Percentiles rank a stretch among this genome's conserved stretches.
Conservation (phyloP, 2,888 invertebrate species). For the Pardosa pseudoannulata region DNA sequence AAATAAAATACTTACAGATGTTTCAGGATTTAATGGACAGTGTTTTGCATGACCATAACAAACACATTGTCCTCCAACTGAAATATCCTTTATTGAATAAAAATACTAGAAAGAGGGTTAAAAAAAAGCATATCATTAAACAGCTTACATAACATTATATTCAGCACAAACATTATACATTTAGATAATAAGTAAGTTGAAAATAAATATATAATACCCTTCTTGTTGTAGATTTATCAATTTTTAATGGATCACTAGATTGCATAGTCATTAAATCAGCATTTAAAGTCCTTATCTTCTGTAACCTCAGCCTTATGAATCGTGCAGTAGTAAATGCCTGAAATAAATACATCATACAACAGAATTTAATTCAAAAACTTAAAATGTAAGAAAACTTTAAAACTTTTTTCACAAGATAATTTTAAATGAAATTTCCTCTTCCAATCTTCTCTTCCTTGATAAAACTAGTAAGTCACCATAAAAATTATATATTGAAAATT, state of each 20-base stretch:
- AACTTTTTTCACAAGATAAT: no score
- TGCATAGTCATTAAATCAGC: conserved; percentile 82
- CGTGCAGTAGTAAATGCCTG: conserved; percentile 88
- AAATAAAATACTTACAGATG: conserved; percentile 37
- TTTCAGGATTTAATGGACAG: conserved; percentile 79
- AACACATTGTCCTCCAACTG: conserved; percentile 91
- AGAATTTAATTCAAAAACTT: background rate
- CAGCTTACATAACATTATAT: no score
- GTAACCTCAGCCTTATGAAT: conserved; percentile 88
- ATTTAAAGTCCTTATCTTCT: conserved; percentile 85
- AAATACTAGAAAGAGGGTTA: conserved; percentile 80
- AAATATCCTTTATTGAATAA: conserved; percentile 92
- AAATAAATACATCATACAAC: conserved; percentile 44
- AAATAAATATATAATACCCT: conserved; percentile 77
- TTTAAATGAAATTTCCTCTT: no score
- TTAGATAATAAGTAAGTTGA: background rate
- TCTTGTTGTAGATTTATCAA: conserved; percentile 79
- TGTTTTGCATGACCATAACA: conserved; percentile 92
- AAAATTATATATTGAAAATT: no score
- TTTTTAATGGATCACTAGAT: conserved; percentile 76
- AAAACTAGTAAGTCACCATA: no score
- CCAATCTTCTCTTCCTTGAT: no score
- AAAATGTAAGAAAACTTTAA: background rate
- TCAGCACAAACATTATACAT: background rate
- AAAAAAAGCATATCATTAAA: no score